These are phyloP conservation scores for Lynx canadensis DNA, from an alignment of 2,113 vertebrate genomes.

Conservation along the genomic window DNA sequence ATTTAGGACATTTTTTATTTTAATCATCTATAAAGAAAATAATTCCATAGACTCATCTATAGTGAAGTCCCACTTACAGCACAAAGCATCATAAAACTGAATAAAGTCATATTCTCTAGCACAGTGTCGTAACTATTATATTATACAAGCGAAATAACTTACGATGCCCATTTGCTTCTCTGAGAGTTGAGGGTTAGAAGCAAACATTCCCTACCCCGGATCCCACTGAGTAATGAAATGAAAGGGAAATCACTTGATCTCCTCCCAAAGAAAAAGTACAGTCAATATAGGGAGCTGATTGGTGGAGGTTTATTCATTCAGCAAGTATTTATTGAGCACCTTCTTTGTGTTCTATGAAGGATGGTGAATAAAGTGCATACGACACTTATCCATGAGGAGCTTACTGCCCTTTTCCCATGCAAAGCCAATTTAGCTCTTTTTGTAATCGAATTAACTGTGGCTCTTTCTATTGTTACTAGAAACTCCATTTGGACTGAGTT, in stretches of 20 bases:
- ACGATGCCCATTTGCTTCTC: background rate
- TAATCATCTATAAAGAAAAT: slow-evolving; percentile 75
- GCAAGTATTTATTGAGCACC: background rate
- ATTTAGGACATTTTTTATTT: slow-evolving; percentile 75
- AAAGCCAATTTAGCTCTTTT: background rate
- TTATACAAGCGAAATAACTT: slow-evolving; percentile 56
- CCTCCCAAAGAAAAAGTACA: background rate
- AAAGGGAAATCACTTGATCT: background rate
- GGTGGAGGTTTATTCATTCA: background rate
- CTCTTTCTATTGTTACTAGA: background rate
- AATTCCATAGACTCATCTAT: slow-evolving; percentile 54
- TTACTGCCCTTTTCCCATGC: background rate
- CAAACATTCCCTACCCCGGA: background rate
- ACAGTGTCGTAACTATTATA: slow-evolving; percentile 6
- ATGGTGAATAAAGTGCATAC: accelerated
- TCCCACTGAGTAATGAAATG: background rate
- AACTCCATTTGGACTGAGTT: background rate
- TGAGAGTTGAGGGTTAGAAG: background rate
- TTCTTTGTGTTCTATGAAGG: background rate
- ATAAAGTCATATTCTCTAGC: slow-evolving; percentile 64
- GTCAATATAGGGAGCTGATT: background rate
- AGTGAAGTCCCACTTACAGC: slow-evolving; percentile 61
- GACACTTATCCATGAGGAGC: accelerated
- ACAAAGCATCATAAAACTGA: slow-evolving; percentile 69
- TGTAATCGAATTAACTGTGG: background rate